Evolutionary conservation across 2,113 vertebrate genomes (phyloP), one percentile per base, ranked within the genome.

Genomic region (Microcebus murinus): DNA sequence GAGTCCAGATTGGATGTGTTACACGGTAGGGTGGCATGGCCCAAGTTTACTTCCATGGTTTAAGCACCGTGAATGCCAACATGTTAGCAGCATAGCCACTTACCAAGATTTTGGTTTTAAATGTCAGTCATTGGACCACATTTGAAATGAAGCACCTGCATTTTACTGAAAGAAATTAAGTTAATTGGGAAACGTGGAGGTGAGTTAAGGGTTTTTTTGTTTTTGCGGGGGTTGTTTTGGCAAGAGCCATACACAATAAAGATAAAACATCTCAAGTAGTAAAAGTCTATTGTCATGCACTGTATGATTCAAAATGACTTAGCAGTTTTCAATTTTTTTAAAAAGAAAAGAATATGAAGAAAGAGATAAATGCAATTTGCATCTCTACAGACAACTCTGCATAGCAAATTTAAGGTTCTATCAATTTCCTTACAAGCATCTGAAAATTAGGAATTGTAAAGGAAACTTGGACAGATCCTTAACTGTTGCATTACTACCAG

Each of bases 221-320:
- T 52, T 71, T 18, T 14, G 2, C 25, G 21, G 9, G 59, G 9
- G 59, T 10, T 12, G 67, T 55, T 52, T 42, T 55, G 6, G 68
- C 39, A 85, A 88, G 68, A 84, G 39, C 68, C 67, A 29, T 87
- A 61, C 48, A 85, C 90, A 90, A 90, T 74, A 67, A 96, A 92
- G 65, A 83, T 91, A 63, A 97, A 94, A 63, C n/a, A 90, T 91
- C 85, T 95, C 77, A 45, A 85, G 65, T 80, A 80, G 93, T 86
- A 91, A 94, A 91, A 21, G 23, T 68, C 76, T 81, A 1, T 91
- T 95, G 96, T 73, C 31, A 74, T 91, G 55, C 11, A 55, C 36
- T 70, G 25, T 77, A 31, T 86, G 91, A 45, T 90, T 92, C 87
- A 96, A 94, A 98, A 86, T 97, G 93, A 96, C 93, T 93, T 92